Conservation (phyloP, 2,888 invertebrate species). For the Resseliella maxima region DNA sequence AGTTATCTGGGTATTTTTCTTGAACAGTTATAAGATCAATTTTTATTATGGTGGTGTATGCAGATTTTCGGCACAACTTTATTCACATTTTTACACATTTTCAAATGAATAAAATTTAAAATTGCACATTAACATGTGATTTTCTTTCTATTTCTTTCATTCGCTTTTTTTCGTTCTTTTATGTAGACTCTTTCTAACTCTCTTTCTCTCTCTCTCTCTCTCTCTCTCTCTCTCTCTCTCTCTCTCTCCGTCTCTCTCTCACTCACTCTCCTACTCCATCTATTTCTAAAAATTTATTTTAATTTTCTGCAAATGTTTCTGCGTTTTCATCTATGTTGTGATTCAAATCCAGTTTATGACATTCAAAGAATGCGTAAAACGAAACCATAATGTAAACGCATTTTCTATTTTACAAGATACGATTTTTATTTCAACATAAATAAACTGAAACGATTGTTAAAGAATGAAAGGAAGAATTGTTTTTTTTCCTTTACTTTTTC, state of each 20-base stretch:
- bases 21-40: background rate
- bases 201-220: too few species aligned
- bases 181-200: too few species aligned
- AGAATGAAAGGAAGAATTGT: background rate
- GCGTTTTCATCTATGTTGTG: background rate
- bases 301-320: background rate
- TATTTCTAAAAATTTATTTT: background rate
- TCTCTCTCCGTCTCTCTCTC: too few species aligned
- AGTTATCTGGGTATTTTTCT: background rate
- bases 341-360: background rate
- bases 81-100: background rate
- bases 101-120: background rate
- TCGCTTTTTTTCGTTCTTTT: too few species aligned
- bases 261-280: too few species aligned
- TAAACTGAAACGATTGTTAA: background rate
- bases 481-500: too few species aligned
- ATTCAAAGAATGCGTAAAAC: background rate
- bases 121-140: background rate
- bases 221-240: too few species aligned
- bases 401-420: background rate
- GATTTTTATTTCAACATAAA: background rate
- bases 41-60: background rate
- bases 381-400: slow-evolving; percentile 13
- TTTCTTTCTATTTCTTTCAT: background rate
- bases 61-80: background rate